phyloP scores from a whole-genome alignment of 2,888 invertebrate genomes.

The Oscheius onirici region DNA sequence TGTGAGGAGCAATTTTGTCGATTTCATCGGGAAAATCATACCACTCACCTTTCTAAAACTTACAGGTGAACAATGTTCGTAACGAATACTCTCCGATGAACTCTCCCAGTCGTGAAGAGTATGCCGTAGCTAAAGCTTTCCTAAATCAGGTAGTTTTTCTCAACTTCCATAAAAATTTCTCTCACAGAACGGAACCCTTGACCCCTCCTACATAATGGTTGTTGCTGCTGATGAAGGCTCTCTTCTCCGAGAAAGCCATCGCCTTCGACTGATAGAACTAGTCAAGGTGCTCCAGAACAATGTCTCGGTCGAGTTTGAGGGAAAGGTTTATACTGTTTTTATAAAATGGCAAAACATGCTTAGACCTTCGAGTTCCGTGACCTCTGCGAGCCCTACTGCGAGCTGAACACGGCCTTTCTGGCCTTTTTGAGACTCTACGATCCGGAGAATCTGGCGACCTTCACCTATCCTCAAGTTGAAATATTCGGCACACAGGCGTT shows the following conservation, averaged over 20 bases:
- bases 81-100: constrained; percentile 65
- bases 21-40: too few relatives aligned
- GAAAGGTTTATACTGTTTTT: constrained; percentile 13
- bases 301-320: constrained; percentile 45
- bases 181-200: constrained; percentile 65
- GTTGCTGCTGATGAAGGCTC: constrained; percentile 61
- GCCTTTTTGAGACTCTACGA: constrained; percentile 68
- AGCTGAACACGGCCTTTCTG: constrained; percentile 66
- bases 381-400: constrained; percentile 68
- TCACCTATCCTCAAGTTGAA: constrained; percentile 64
- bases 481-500: constrained; percentile 65
- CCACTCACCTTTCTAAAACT: too few relatives aligned
- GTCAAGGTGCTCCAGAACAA: constrained; percentile 62
- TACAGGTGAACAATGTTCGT: constrained; percentile 60
- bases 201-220: constrained; percentile 68
- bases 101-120: constrained; percentile 61
- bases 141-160: constrained; percentile 56
- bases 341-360: neutral
- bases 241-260: constrained; percentile 56
- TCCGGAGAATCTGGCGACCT: constrained; percentile 53
- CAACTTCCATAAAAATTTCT: neutral
- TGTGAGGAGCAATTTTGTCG: too few relatives aligned
- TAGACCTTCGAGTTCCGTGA: constrained; percentile 42
- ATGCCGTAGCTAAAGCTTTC: constrained; percentile 62
- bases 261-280: constrained; percentile 54